Evolutionary conservation across 2,113 vertebrate species (phyloP).

Genomic region (Cygnus atratus): DNA sequence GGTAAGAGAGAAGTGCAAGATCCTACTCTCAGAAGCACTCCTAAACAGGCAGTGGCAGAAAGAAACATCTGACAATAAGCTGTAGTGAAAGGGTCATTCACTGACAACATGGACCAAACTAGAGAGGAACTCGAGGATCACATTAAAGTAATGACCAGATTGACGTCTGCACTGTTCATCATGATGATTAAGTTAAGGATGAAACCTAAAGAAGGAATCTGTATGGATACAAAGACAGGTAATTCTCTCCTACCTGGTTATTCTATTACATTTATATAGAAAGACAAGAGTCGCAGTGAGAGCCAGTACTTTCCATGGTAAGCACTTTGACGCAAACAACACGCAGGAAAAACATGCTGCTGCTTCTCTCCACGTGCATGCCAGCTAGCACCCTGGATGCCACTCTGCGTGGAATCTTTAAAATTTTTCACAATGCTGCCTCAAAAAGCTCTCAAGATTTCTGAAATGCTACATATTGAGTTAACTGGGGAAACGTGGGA

Average conservation of each 20-base stretch:
- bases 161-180: background rate
- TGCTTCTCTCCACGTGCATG: accelerated
- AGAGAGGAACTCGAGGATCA: background rate
- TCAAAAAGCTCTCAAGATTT: background rate
- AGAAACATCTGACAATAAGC: background rate
- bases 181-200: background rate
- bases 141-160: background rate
- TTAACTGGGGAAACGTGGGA: background rate
- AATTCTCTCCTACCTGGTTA: background rate
- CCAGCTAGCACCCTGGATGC: background rate
- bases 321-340: background rate
- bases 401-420: background rate
- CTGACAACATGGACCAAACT: background rate
- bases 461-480: background rate
- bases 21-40: background rate
- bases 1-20: background rate
- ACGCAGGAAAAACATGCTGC: background rate
- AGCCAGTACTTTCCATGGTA: background rate
- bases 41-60: background rate
- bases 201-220: background rate
- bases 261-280: background rate
- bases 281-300: background rate
- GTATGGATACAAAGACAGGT: background rate
- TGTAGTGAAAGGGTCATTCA: background rate
- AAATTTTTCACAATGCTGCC: background rate